These are phyloP conservation scores for Calyptomena viridis DNA, from an alignment of 2,113 vertebrate genomes.

Conservation along the genomic window DNA sequence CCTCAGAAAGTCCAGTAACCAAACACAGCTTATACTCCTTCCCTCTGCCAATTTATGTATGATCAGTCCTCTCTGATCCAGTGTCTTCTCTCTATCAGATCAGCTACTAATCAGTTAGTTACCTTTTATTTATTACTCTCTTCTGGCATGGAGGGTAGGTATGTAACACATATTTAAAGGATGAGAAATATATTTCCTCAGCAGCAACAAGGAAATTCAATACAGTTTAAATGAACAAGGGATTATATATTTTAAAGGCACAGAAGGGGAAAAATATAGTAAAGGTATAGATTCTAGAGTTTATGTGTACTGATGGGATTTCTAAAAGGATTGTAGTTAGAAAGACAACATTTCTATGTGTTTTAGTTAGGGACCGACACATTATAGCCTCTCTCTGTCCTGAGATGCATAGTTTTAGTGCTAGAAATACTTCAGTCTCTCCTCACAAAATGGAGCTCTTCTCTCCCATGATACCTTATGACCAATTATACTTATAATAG, in stretches of 20 bases:
- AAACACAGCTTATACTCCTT: not conserved
- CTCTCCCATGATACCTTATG: not conserved
- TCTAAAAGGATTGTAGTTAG: not conserved
- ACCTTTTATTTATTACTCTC: too few species aligned
- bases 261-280: not conserved
- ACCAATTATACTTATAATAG: not conserved
- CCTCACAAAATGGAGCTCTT: not conserved
- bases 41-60: not conserved
- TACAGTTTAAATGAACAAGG: not conserved
- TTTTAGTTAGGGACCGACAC: not conserved
- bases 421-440: not conserved
- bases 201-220: not conserved
- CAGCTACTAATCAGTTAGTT: not conserved
- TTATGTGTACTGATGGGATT: not conserved
- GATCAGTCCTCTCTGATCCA: not conserved
- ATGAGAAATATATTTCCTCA: conserved; percentile 13
- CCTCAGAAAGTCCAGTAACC: not conserved
- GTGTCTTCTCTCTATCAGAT: not conserved
- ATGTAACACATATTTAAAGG: not conserved
- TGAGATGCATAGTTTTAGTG: not conserved
- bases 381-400: not conserved
- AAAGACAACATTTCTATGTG: not conserved
- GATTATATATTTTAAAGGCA: not conserved
- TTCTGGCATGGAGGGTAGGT: not conserved
- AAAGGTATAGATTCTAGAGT: not conserved